phyloP scores from a whole-genome alignment of 37 sponge, comb jelly and placozoan species.

The Ianthella basta region DNA sequence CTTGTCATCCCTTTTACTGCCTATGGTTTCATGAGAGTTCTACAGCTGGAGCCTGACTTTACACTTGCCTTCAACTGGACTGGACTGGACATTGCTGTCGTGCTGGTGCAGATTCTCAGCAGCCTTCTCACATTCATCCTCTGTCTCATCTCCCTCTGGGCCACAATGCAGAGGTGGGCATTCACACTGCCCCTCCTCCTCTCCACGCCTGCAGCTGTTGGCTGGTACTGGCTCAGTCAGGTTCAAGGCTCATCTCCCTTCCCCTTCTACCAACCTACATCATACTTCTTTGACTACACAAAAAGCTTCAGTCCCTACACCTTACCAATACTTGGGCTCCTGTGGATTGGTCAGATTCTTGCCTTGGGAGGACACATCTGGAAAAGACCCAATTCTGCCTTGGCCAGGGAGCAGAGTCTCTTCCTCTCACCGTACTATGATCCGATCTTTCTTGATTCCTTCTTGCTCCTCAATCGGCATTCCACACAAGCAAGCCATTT shows the following conservation, averaged over 20 bases:
- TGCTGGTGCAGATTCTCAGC: conserved; percentile 52
- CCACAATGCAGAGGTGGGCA: conserved; percentile 43
- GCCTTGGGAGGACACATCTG: conserved; percentile 52
- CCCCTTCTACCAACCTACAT: neutral
- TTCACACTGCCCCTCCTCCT: conserved; percentile 59
- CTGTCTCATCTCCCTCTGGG: conserved; percentile 42
- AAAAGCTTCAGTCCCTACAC: conserved; percentile 7
- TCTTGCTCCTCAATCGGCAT: conserved; percentile 65
- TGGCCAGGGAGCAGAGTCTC: conserved; percentile 72
- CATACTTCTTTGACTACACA: neutral
- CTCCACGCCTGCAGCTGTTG: conserved; percentile 52
- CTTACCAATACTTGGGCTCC: neutral
- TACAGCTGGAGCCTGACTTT: conserved; percentile 19
- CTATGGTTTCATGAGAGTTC: conserved; percentile 31
- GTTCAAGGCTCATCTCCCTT: neutral
- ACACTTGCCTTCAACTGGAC: conserved; percentile 28
- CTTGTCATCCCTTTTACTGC: conserved; percentile 55
- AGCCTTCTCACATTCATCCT: conserved; percentile 58
- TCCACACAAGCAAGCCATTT: conserved; percentile 22
- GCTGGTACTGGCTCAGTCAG: conserved; percentile 22
- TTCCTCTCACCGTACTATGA: conserved; percentile 80
- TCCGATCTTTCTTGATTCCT: conserved; percentile 71
- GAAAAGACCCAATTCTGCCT: conserved; percentile 45
- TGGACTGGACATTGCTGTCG: neutral
- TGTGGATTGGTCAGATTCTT: conserved; percentile 66